Evolutionary conservation across 2,113 vertebrate species (phyloP).

Genomic region (Nesogale talazaci): DNA sequence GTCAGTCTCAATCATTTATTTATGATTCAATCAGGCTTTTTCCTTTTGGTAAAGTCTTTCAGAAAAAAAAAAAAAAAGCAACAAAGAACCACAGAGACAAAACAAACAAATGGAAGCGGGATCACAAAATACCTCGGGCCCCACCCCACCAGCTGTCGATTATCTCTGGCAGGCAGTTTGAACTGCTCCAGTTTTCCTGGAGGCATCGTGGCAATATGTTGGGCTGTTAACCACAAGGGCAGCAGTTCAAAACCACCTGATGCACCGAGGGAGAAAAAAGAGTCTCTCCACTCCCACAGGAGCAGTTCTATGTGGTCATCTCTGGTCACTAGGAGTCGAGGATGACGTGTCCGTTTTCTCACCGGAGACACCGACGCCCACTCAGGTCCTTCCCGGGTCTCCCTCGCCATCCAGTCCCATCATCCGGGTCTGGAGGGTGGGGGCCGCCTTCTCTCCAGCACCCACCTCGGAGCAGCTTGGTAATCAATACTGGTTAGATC

Average conservation of each 20-base stretch:
- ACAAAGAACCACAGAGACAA: too few species aligned
- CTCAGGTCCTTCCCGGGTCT: neutral
- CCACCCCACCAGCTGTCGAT: neutral
- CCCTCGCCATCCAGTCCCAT: neutral
- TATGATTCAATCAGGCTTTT: neutral
- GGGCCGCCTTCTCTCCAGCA: too few species aligned
- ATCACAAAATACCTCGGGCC: neutral
- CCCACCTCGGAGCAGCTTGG: too few species aligned
- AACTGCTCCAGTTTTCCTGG: neutral
- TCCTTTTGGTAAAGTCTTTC: neutral
- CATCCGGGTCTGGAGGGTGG: neutral
- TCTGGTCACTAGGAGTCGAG: too few species aligned
- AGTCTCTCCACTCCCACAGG: too few species aligned
- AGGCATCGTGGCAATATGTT: too few species aligned
- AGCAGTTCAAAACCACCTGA: too few species aligned
- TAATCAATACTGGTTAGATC: neutral
- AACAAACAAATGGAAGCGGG: neutral
- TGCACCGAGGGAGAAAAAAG: too few species aligned
- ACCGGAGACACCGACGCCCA: neutral
- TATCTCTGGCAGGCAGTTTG: neutral
- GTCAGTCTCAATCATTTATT: neutral
- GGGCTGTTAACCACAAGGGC: too few species aligned
- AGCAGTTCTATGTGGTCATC: too few species aligned
- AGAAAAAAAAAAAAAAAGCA: neutral
- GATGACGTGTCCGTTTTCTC: too few species aligned